Evolutionary conservation across 2,797 vertebrate genomes (phyloP).

Genomic region (Ctenopoma kingsleyae): DNA sequence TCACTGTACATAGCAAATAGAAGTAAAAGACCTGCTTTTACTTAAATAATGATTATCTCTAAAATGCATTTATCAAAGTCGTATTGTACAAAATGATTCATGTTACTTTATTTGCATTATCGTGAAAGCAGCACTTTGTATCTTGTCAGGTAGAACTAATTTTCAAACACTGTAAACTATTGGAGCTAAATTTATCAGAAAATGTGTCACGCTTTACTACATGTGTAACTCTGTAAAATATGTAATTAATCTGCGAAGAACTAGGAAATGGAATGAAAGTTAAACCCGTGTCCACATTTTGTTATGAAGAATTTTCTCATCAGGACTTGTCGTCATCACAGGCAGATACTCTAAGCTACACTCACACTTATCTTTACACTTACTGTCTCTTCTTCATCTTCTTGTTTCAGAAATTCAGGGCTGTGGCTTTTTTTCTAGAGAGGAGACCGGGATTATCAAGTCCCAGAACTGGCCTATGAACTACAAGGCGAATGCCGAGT

Average conservation of each 20-base stretch:
- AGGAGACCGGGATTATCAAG: slow-evolving; percentile 80
- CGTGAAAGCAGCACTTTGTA: not conserved
- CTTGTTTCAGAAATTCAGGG: slow-evolving; percentile 82
- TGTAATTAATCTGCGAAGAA: not conserved
- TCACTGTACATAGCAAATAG: too few species aligned
- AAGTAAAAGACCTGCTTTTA: too few species aligned
- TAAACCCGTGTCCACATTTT: not conserved
- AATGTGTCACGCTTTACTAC: too few species aligned
- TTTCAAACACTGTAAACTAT: not conserved
- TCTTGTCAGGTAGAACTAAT: not conserved
- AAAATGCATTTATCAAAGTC: not conserved
- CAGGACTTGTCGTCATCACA: slow-evolving; percentile 3
- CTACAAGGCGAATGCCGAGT: slow-evolving; percentile 81
- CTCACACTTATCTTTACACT: not conserved
- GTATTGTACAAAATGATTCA: not conserved
- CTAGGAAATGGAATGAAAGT: not conserved
- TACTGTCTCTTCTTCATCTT: not conserved
- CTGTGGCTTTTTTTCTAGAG: slow-evolving; percentile 78
- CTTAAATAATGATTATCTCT: not conserved
- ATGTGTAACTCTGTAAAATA: not conserved
- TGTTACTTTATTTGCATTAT: not conserved
- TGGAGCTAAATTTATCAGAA: not conserved
- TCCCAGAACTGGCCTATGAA: slow-evolving; percentile 84
- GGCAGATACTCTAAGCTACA: slow-evolving; percentile 1
- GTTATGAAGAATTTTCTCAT: not conserved